Base-by-base conservation (phyloP, 2,113 vertebrate genomes). In the Cyrtonyx montezumae region DNA sequence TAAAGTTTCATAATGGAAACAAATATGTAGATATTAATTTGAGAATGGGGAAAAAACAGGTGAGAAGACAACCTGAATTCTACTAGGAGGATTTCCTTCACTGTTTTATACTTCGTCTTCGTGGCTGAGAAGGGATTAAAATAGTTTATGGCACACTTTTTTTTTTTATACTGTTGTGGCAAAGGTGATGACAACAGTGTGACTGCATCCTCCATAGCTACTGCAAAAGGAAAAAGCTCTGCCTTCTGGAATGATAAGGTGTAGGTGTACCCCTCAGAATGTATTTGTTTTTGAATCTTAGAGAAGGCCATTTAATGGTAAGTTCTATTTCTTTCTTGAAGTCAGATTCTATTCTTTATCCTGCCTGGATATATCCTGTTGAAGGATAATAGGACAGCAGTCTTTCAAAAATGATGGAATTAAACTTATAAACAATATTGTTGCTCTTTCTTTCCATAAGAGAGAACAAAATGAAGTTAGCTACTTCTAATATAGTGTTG, bases 131-230 rank as follows among this genome's bases (percentile, higher is more conserved):
- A 84, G 32, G 45, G 71, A 87, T 56, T 84, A 51, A 79, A 91
- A 81, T 2, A 5, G 14, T 84, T 70, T 79, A 61, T 84, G n/a
- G 40, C 36, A 21, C 40, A 48, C 30, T 78, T 7, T 9, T 2
- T 9, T 2, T 63, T 84, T 77, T 86, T 84, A 43, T 43, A 45
- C 46, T 2, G 0, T 51, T 68, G 43, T 79, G 46, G 68, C 62
- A 56, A 81, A 88, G 87, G 61, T 91, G 74, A 61, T 68, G 66
- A 81, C 87, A 81, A 40, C 48, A 81, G 70, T 61, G 58, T 89
- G 78, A 88, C 56, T 65, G 25, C 15, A 32, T 84, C 66, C 55
- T 81, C 78, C 28, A 1, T 36, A 13, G 58, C 65, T 89, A 92
- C 78, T 48, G 37, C 51, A 90, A 78, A 93, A 75, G 19, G 79